A percentile compares a stretch with the other conserved stretches of the same genome.
These are phyloP conservation scores for Drepana falcataria DNA, from an alignment of 2,888 invertebrate species.

Conservation along the genomic window DNA sequence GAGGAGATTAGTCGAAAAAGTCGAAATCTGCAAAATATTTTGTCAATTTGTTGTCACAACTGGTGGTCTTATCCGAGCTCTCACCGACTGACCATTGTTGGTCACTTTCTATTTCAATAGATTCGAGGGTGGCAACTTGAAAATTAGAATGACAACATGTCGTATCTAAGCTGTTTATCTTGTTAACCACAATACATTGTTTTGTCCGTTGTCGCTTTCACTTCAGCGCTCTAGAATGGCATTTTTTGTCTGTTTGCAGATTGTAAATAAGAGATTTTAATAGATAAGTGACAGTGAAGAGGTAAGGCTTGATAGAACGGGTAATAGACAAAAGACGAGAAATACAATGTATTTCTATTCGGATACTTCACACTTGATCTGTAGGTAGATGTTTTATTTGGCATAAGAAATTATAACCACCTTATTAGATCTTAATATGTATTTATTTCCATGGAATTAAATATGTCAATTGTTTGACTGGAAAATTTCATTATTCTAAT, in stretches of 20 bases:
- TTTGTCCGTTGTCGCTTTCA: slow-evolving; percentile 40
- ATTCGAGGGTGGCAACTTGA: slow-evolving; percentile 40
- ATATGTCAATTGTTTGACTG: too few species aligned
- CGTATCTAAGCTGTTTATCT: slow-evolving; percentile 42
- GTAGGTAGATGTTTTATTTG: too few species aligned
- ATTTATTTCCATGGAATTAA: too few species aligned
- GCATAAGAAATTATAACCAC: too few species aligned
- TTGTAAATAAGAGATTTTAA: neutral
- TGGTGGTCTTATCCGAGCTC: slow-evolving; percentile 59
- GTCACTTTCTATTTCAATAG: slow-evolving; percentile 51
- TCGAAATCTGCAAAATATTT: slow-evolving; percentile 64
- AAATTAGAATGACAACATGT: slow-evolving; percentile 68
- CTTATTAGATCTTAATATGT: too few species aligned
- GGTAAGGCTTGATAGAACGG: slow-evolving; percentile 1
- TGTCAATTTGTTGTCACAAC: slow-evolving; percentile 64
- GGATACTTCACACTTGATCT: too few species aligned
- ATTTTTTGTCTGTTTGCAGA: slow-evolving; percentile 2
- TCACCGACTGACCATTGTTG: slow-evolving; percentile 26
- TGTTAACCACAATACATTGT: slow-evolving; percentile 37
- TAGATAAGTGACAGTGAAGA: slow-evolving; percentile 1
- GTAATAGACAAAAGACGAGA: neutral
- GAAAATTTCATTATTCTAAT: too few species aligned
- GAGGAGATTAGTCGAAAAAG: slow-evolving; percentile 31
- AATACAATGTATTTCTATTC: neutral
- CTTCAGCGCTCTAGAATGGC: slow-evolving; percentile 16